Conservation (phyloP, 1,140 invertebrate species). For the Drosophila nasuta region DNA sequence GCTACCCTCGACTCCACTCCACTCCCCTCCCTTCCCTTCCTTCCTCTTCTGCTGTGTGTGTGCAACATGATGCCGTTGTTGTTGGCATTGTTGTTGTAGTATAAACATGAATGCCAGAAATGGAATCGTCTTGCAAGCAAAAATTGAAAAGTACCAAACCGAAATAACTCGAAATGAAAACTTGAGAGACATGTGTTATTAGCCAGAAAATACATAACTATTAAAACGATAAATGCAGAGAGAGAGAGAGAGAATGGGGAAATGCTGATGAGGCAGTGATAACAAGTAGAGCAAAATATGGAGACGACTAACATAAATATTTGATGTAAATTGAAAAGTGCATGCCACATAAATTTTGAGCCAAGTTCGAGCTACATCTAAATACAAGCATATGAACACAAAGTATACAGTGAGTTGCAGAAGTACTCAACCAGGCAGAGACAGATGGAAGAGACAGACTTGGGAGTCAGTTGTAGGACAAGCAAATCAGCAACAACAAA, state of each 20-base stretch:
- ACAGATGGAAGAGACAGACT: constrained; percentile 7
- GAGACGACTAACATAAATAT: constrained; percentile 48
- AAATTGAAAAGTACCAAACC: constrained; percentile 67
- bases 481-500: constrained; percentile 59
- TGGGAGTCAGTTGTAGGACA: constrained; percentile 23
- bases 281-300: neutral
- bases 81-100: neutral
- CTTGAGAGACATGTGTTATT: constrained; percentile 67
- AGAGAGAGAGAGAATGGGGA: neutral
- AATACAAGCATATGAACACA: constrained; percentile 20
- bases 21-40: too few relatives aligned
- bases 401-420: neutral
- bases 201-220: constrained; percentile 45
- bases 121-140: constrained; percentile 54
- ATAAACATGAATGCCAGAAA: constrained; percentile 41
- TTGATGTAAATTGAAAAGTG: constrained; percentile 54
- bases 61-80: constrained; percentile 21
- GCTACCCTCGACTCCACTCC: too few relatives aligned
- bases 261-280: neutral
- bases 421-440: neutral
- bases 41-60: neutral
- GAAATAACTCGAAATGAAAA: constrained; percentile 60
- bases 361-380: constrained; percentile 24
- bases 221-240: constrained; percentile 21
- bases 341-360: constrained; percentile 38